A percentile compares a stretch with the other conserved stretches of the same genome.
Conservation (phyloP, 1,140 invertebrate species). For the Drosophila rufa region DNA sequence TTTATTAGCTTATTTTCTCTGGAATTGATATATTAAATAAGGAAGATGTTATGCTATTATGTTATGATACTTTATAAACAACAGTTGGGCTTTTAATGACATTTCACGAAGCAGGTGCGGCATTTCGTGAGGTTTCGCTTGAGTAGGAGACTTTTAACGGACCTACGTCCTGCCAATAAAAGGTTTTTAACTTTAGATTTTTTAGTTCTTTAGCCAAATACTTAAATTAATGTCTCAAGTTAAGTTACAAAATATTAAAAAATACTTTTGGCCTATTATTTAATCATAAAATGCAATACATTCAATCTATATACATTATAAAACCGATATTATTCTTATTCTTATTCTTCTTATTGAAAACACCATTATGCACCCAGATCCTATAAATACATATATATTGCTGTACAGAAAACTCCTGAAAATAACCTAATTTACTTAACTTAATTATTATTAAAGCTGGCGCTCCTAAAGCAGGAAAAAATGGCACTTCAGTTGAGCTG, state of each 20-base stretch:
- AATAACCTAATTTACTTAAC: not conserved
- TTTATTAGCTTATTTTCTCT: not conserved
- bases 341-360: not conserved
- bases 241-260: too few relatives aligned
- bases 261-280: too few relatives aligned
- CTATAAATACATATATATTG: not conserved
- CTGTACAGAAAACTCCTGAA: not conserved
- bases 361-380: too few relatives aligned
- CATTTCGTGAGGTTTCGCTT: not conserved
- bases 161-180: too few relatives aligned
- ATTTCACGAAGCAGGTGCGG: not conserved
- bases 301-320: too few relatives aligned
- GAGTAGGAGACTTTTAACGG: not conserved
- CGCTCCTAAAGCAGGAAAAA: too few relatives aligned
- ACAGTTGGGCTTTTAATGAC: too few relatives aligned
- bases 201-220: too few relatives aligned
- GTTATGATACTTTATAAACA: not conserved
- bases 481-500: slow-evolving; percentile 12
- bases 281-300: too few relatives aligned
- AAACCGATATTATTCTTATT: too few relatives aligned
- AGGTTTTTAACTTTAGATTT: too few relatives aligned
- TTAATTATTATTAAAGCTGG: slow-evolving; percentile 18
- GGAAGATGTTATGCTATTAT: not conserved
- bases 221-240: too few relatives aligned
- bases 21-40: not conserved